Evolutionary conservation across 2,113 vertebrate genomes (phyloP).

Genomic region (Lepidothrix coronata): DNA sequence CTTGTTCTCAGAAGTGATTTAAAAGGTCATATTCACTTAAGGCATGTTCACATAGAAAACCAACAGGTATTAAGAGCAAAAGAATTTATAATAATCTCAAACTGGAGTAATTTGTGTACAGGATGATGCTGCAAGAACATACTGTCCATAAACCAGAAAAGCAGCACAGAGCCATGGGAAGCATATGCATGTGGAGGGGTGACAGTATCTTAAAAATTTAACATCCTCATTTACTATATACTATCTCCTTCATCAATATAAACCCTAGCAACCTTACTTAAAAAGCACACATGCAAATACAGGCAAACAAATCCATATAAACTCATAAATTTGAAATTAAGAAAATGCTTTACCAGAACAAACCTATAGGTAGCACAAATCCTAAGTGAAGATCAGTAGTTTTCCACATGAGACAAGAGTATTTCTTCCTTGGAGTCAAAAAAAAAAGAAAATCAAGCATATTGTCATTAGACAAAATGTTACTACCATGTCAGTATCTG

Average conservation of each 20-base stretch:
- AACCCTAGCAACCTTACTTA: not conserved
- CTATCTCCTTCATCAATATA: not conserved
- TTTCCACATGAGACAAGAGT: not conserved
- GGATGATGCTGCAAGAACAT: not conserved
- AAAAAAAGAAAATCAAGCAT: not conserved
- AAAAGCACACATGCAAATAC: not conserved
- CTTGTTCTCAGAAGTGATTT: not conserved
- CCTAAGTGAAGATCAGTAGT: not conserved
- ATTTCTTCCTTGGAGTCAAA: not conserved
- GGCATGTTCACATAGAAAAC: not conserved
- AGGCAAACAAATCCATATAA: not conserved
- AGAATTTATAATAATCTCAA: not conserved
- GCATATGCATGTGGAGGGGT: accelerated
- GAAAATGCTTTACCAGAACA: not conserved
- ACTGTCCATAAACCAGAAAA: not conserved
- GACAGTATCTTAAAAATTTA: not conserved
- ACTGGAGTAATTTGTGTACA: not conserved
- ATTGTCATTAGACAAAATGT: not conserved
- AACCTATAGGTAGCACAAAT: not conserved
- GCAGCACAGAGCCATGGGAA: not conserved
- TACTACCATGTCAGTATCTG: not conserved
- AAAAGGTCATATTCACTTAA: not conserved
- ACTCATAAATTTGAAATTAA: not conserved
- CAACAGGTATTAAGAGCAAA: not conserved
- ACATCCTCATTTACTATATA: not conserved